Base-by-base conservation (phyloP, 2,888 invertebrate species). In the Melanophora roralis region DNA sequence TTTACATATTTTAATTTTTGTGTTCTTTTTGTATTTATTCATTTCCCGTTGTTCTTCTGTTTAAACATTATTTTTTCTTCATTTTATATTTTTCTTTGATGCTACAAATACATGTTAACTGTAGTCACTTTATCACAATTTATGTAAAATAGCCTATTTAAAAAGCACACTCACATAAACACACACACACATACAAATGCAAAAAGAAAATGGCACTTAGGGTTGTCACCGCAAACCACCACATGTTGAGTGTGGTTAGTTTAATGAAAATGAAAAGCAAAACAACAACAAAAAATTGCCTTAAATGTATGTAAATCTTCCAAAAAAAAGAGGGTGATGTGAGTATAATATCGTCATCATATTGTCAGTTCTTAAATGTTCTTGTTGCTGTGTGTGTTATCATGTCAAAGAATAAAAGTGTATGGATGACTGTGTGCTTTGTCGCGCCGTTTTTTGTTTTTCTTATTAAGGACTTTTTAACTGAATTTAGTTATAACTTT, bases 231-330 rank as follows among this genome's bases (percentile, higher is more conserved):
- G 9, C 34, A 27, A 62, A 16, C 64, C 64, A 78, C 55, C 85
- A 85, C 84, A 84, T 84, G 84, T 85, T 83, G 85, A 83, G 84
- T 83, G 78, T 67, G 74, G 74, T 74, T 59, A 74, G 74, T 74
- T 74, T 59, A 27, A 27, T 27, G 45, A 36, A 34, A 9, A 11
- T 11, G 21, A 2, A 47, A 21, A 19, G 67, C 45, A 45, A 69
- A 12, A 40, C 49, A 7, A 16, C 9, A 7, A 36, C 9, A 3
- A 43, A 8, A 49, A 40, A 34, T n/a, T 43, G 36, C 23, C 53
- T 53, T 23, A n/a, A n/a, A n/a, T 51, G 21, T 23, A 9, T 47
- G 9, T 34, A 5, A 9, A 65, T 51, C 21, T 51, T 1, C 40
- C 38, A n/a, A 7, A 43, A 16, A 57, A 40, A 14, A 40, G 14